phyloP scores from a whole-genome alignment of 2,888 invertebrate species.

The Congeria kusceri region DNA sequence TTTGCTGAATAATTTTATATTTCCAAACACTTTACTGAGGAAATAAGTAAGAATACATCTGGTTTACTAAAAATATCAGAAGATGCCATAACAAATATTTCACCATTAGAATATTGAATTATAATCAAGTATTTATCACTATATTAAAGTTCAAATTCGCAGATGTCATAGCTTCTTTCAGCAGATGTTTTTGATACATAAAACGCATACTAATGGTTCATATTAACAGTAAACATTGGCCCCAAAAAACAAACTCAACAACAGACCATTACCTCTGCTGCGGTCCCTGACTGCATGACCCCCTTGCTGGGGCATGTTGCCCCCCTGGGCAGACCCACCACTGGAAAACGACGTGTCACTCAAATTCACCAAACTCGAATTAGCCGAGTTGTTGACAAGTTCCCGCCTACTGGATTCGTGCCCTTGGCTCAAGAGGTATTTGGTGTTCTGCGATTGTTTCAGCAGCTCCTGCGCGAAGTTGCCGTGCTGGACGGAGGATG shows the following conservation, averaged over 20 bases:
- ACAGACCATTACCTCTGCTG: constrained; percentile 22
- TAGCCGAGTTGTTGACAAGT: constrained; percentile 56
- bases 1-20: too few relatives aligned
- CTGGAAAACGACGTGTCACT: constrained; percentile 79
- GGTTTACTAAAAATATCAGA: too few relatives aligned
- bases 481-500: constrained; percentile 74
- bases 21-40: too few relatives aligned
- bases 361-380: constrained; percentile 72
- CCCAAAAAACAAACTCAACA: neutral
- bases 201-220: too few relatives aligned
- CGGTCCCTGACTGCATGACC: constrained; percentile 31
- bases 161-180: too few relatives aligned
- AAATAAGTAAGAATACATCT: too few relatives aligned
- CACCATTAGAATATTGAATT: too few relatives aligned
- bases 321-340: constrained; percentile 68
- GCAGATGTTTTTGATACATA: too few relatives aligned
- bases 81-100: too few relatives aligned
- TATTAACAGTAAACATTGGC: too few relatives aligned
- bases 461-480: constrained; percentile 80
- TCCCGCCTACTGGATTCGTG: constrained; percentile 61
- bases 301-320: constrained; percentile 49
- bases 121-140: too few relatives aligned
- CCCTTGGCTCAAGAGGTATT: constrained; percentile 78
- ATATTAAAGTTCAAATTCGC: too few relatives aligned
- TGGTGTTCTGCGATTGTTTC: constrained; percentile 81